Evolutionary conservation across 2,888 invertebrate species (phyloP).

Genomic region (Nesidiocoris tenuis): DNA sequence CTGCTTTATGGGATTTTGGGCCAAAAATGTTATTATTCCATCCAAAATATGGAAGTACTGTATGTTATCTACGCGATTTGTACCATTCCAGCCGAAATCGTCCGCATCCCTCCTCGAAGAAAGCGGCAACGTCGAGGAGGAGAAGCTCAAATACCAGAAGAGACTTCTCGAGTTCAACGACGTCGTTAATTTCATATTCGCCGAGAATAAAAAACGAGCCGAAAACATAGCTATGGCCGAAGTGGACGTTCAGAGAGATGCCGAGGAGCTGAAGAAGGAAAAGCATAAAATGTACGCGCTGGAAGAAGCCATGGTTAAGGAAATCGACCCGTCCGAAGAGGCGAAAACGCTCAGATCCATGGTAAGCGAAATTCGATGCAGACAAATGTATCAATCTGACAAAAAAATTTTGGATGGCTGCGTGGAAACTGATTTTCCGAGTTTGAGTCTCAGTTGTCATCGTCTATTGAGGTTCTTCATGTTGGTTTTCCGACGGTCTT

Average conservation of each 20-base stretch:
- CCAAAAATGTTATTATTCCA: no score
- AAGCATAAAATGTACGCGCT: constrained; percentile 19
- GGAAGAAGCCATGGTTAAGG: constrained; percentile 29
- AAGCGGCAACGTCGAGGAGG: constrained; percentile 11
- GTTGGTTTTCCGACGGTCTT: no score
- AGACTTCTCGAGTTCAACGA: constrained; percentile 29
- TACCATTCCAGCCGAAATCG: constrained; percentile 17
- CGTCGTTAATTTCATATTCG: constrained; percentile 33
- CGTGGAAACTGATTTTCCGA: no score
- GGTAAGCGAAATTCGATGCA: constrained; percentile 11
- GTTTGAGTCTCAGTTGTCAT: no score
- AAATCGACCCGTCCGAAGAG: constrained; percentile 14
- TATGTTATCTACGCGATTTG: no score
- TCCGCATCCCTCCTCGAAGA: constrained; percentile 12
- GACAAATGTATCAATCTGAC: no score
- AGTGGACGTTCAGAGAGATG: background rate
- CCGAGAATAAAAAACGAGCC: constrained; percentile 22
- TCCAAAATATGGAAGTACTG: no score
- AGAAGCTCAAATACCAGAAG: constrained; percentile 28
- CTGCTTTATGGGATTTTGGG: no score
- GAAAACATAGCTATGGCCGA: constrained; percentile 18
- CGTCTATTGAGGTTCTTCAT: no score
- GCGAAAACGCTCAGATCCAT: constrained; percentile 13
- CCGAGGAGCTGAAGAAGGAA: constrained; percentile 16
- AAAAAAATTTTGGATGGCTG: no score